These are phyloP conservation scores for Octodonta nipae DNA, from an alignment of 2,888 invertebrate species.

Conservation along the genomic window DNA sequence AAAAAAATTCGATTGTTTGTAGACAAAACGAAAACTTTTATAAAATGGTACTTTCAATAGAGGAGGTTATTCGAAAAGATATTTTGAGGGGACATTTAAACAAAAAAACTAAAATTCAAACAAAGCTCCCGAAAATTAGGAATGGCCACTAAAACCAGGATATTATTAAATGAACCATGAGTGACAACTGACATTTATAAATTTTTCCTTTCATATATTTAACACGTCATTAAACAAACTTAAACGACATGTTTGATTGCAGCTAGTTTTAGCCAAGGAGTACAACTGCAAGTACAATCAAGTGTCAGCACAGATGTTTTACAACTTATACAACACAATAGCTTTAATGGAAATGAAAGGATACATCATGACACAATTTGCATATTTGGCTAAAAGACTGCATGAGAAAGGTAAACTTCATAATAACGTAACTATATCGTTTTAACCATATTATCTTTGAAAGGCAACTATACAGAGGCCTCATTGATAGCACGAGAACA, in stretches of 20 bases:
- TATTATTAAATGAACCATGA: no score
- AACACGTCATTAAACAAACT: no score
- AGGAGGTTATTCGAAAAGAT: no score
- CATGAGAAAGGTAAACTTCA: conserved; percentile 14
- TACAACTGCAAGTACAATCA: conserved; percentile 43
- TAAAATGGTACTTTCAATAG: no score
- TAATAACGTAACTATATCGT: not conserved
- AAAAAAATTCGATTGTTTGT: no score
- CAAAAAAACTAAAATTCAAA: no score
- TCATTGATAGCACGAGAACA: conserved; percentile 11
- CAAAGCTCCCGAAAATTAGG: no score
- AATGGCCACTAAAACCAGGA: no score
- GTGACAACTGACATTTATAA: no score
- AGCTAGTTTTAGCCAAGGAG: not conserved
- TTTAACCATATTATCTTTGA: not conserved
- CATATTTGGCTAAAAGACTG: conserved; percentile 13
- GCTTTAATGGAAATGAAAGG: conserved; percentile 68
- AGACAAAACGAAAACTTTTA: no score
- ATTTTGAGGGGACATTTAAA: no score
- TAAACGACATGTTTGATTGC: not conserved
- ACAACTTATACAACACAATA: conserved; percentile 62
- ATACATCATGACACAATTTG: conserved; percentile 60
- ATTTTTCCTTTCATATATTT: no score
- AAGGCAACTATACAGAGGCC: conserved; percentile 15
- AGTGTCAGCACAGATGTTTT: conserved; percentile 64